A percentile compares a stretch with the other conserved stretches of the same genome.
Evolutionary conservation across 35 echinoderm and acorn worm genomes (phyloP).

Genomic region (Heliocidaris tuberculata): DNA sequence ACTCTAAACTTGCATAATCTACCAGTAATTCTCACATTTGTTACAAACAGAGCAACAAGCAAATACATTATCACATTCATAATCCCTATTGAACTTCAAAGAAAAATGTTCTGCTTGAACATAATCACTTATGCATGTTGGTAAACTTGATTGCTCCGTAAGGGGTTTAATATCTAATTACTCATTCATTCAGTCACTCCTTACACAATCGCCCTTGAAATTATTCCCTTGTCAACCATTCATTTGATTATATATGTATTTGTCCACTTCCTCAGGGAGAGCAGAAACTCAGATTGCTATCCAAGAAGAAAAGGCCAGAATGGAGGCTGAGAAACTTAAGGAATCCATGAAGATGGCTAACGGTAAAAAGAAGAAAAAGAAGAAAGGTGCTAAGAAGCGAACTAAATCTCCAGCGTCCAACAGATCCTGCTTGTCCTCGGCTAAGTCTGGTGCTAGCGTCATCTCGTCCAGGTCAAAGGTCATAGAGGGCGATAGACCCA

Average conservation of each 20-base stretch:
- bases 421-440: neutral
- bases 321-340: neutral
- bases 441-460: neutral
- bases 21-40: no score
- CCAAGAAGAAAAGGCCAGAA: constrained; percentile 29
- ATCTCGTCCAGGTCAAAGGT: neutral
- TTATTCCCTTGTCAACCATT: neutral
- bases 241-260: neutral
- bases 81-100: no score
- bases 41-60: no score
- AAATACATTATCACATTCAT: no score
- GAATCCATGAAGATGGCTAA: neutral
- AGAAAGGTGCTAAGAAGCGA: constrained; percentile 26
- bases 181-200: no score
- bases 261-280: constrained; percentile 10
- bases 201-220: no score
- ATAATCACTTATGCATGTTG: no score
- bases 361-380: constrained; percentile 27
- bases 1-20: no score
- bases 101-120: no score
- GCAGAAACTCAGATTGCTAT: constrained; percentile 31
- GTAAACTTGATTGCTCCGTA: no score
- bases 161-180: no score
- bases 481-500: neutral
- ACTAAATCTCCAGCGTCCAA: neutral